These are phyloP conservation scores for Hippotragus niger DNA, from an alignment of 2,113 vertebrate genomes.

Conservation along the genomic window DNA sequence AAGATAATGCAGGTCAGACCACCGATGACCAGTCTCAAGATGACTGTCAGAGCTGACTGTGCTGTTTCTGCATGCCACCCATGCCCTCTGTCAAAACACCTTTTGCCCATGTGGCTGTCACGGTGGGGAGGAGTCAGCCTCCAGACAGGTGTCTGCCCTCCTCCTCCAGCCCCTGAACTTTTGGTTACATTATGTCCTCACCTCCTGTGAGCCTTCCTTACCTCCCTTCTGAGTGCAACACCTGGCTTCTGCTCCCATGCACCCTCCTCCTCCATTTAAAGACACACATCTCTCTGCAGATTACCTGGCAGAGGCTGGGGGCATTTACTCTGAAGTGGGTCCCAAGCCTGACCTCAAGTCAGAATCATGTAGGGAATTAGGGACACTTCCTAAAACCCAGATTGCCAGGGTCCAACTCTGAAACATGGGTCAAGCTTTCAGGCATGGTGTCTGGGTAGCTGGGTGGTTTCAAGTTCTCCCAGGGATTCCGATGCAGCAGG, in stretches of 20 bases:
- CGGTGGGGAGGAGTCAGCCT: not conserved
- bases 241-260: not conserved
- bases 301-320: not conserved
- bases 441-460: not conserved
- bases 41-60: not conserved
- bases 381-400: not conserved
- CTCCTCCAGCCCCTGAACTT: not conserved
- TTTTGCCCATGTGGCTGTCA: not conserved
- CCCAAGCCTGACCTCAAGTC: not conserved
- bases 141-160: not conserved
- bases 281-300: not conserved
- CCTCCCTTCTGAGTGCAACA: not conserved
- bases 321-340: not conserved
- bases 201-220: not conserved
- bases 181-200: not conserved
- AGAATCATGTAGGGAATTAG: not conserved
- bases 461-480: not conserved
- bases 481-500: not conserved
- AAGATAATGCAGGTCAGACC: not conserved
- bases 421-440: not conserved
- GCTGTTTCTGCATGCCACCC: accelerated
- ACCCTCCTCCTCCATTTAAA: not conserved
- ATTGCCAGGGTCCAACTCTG: not conserved
- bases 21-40: not conserved
- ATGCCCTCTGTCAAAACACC: not conserved